These are phyloP conservation scores for Mobula hypostoma DNA, from an alignment of 2,113 vertebrate species.

Conservation along the genomic window DNA sequence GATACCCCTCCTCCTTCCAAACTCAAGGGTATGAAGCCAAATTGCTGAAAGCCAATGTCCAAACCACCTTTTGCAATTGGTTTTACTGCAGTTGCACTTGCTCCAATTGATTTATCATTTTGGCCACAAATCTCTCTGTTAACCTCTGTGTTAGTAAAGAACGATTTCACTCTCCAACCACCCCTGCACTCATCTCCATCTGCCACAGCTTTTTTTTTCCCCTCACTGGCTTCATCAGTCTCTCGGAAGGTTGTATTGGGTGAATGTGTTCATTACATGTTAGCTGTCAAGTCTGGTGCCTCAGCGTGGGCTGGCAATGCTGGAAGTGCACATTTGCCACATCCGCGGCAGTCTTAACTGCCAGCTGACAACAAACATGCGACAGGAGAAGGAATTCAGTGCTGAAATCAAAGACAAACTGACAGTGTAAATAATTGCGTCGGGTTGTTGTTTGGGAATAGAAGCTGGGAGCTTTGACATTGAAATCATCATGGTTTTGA, in stretches of 20 bases:
- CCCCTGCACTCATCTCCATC: neutral
- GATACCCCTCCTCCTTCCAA: neutral
- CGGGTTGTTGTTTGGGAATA: neutral
- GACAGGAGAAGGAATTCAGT: neutral
- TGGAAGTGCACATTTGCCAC: neutral
- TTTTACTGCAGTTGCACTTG: neutral
- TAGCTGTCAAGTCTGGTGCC: too few relatives aligned
- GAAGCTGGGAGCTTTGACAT: conserved; percentile 4
- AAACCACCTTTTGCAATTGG: neutral
- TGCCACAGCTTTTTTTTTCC: neutral
- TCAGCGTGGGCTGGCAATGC: neutral
- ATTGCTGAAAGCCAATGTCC: too few relatives aligned
- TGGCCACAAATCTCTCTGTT: too few relatives aligned
- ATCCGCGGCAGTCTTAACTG: neutral
- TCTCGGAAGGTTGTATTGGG: neutral
- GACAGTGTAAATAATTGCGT: neutral
- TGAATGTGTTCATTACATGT: neutral
- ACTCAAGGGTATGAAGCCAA: neutral
- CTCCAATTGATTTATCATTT: neutral
- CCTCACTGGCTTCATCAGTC: neutral
- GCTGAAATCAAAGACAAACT: neutral
- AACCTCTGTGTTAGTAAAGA: neutral
- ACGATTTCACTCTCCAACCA: neutral
- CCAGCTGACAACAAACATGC: neutral
- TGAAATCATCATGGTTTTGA: neutral